Conservation (phyloP, 2,888 invertebrate species). For the Andrena fulva region DNA sequence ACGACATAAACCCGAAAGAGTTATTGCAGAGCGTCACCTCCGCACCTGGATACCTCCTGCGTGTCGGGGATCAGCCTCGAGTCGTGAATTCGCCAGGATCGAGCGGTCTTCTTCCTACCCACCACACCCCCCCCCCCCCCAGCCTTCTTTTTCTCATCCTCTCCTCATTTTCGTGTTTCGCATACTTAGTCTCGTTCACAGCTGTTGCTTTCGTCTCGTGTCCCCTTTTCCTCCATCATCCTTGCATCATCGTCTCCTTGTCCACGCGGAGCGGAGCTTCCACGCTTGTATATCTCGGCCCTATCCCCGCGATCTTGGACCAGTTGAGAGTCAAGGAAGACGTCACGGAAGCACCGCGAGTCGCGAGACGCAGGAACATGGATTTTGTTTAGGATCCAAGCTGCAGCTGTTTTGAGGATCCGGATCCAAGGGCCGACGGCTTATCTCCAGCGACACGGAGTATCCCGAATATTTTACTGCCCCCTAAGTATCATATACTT, state of each 20-base stretch:
- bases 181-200: conserved; percentile 45
- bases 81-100: conserved; percentile 68
- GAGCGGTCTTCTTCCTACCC: conserved; percentile 8
- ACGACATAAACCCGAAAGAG: conserved; percentile 81
- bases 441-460: neutral
- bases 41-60: conserved; percentile 76
- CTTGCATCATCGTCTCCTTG: conserved; percentile 3
- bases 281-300: too few species aligned
- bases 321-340: too few species aligned
- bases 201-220: conserved; percentile 24
- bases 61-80: conserved; percentile 55
- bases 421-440: neutral
- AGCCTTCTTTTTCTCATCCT: neutral
- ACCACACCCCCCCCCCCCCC: neutral
- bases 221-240: conserved; percentile 24
- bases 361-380: too few species aligned
- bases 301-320: too few species aligned
- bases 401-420: too few species aligned
- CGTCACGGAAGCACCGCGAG: too few species aligned
- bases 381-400: too few species aligned
- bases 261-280: too few species aligned
- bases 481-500: neutral
- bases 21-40: conserved; percentile 80
- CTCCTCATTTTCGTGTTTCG: conserved; percentile 34
- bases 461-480: neutral